phyloP scores from a whole-genome alignment of 2,113 vertebrate species.

The Panthera tigris region DNA sequence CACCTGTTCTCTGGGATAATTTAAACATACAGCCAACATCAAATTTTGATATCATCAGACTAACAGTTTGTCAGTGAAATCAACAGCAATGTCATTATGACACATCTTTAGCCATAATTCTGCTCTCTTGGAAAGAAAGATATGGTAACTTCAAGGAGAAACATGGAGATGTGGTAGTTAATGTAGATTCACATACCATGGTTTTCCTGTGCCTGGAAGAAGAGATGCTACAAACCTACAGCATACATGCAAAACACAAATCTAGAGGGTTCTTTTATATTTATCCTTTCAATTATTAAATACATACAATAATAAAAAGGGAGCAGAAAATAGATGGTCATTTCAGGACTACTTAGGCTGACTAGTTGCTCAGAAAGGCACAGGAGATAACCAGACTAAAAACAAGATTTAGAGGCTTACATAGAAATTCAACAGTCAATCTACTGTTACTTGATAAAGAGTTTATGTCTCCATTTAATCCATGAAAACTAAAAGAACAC shows the following conservation, averaged over 20 bases:
- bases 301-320: slow-evolving; percentile 10
- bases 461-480: not conserved
- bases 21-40: not conserved
- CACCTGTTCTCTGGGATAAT: not conserved
- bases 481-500: slow-evolving; percentile 2
- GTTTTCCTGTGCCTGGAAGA: not conserved
- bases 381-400: not conserved
- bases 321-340: not conserved
- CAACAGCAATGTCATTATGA: not conserved
- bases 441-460: not conserved
- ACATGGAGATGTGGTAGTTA: not conserved
- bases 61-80: not conserved
- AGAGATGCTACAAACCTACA: not conserved
- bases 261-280: not conserved
- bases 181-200: not conserved
- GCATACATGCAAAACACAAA: not conserved
- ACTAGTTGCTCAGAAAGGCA: slow-evolving; percentile 38
- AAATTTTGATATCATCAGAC: not conserved
- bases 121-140: not conserved
- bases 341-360: not conserved
- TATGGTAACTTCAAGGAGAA: not conserved
- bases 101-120: not conserved
- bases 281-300: slow-evolving; percentile 32
- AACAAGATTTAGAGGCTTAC: slow-evolving; percentile 21
- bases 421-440: slow-evolving; percentile 33